phyloP scores from a whole-genome alignment of 2,888 invertebrate genomes.

The Drosophila birchii region DNA sequence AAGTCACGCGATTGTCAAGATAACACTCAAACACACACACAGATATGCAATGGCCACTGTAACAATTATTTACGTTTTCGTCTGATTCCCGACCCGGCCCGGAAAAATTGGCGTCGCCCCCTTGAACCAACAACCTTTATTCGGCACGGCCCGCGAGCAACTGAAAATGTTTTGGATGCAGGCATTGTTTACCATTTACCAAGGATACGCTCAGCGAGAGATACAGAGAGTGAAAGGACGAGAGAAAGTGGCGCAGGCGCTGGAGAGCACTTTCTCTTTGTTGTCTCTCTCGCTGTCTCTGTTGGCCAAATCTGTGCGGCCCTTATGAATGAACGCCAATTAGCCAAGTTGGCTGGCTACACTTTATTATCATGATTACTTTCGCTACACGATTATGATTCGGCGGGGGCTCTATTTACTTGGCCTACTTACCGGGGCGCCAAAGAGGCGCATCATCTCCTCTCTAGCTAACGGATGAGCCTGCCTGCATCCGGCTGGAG shows the following conservation, averaged over 20 bases:
- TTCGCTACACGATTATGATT: constrained; percentile 42
- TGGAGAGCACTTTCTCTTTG: neutral
- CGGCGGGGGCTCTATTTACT: constrained; percentile 1
- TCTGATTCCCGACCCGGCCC: neutral
- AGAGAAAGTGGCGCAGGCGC: constrained; percentile 13
- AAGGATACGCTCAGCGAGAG: constrained; percentile 16
- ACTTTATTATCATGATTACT: constrained; percentile 59
- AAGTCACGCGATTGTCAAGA: constrained; percentile 71
- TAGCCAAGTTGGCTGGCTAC: constrained; percentile 52
- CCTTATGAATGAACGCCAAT: constrained; percentile 72
- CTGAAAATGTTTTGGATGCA: constrained; percentile 62
- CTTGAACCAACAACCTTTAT: constrained; percentile 39
- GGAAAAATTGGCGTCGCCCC: neutral
- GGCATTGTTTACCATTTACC: constrained; percentile 48
- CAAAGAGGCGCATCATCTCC: constrained; percentile 14
- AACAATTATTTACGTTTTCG: constrained; percentile 30
- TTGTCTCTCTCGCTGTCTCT: neutral
- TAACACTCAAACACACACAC: constrained; percentile 39
- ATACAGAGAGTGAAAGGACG: constrained; percentile 21
- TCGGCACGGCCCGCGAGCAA: constrained; percentile 44
- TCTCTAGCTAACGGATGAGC: constrained; percentile 22
- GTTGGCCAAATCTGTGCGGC: constrained; percentile 9
- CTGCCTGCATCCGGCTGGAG: constrained; percentile 10
- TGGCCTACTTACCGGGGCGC: constrained; percentile 11
- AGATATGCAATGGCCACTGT: constrained; percentile 27